Evolutionary conservation across 1,140 invertebrate genomes (phyloP).

Genomic region (Thereuonema tuberculata): DNA sequence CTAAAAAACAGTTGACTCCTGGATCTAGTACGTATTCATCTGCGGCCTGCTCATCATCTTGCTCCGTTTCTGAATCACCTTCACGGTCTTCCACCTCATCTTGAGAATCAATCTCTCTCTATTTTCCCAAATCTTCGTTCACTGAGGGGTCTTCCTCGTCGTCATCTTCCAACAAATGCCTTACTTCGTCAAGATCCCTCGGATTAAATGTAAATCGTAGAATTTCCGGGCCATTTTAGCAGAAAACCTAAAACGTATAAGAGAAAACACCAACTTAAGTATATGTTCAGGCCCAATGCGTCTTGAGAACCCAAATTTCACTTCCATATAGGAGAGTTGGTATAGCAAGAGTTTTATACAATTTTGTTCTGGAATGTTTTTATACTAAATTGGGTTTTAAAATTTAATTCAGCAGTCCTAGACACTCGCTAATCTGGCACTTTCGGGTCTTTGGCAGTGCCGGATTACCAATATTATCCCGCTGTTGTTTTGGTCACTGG

Average conservation of each 20-base stretch:
- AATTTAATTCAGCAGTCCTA: no score
- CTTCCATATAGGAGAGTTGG: no score
- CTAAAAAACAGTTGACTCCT: neutral
- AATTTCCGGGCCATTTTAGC: neutral
- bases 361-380: no score
- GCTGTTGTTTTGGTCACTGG: no score
- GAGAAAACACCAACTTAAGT: neutral
- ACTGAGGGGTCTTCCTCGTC: neutral
- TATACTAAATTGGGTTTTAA: no score
- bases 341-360: no score
- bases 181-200: neutral
- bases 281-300: neutral
- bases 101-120: neutral
- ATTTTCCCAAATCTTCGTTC: neutral
- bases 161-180: neutral
- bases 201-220: neutral
- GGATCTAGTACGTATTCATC: neutral
- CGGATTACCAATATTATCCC: no score
- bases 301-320: neutral
- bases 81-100: neutral
- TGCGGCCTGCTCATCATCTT: neutral
- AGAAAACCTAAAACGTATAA: neutral
- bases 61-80: neutral
- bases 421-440: no score
- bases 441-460: no score